phyloP scores from a whole-genome alignment of 2,888 invertebrate species.

The Idaea straminata region DNA sequence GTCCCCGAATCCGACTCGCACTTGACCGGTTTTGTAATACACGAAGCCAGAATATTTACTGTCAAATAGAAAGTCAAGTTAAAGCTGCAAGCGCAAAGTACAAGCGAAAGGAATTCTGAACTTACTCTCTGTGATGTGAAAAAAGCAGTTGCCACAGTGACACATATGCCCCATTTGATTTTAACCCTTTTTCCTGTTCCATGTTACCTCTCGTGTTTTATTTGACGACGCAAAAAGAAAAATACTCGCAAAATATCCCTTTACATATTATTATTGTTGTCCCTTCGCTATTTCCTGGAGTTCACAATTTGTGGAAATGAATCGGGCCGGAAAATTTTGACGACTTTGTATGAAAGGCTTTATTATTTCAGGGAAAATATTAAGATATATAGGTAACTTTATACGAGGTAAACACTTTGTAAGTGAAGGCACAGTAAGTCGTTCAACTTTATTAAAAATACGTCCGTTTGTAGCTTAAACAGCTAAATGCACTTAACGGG shows the following conservation, averaged over 20 bases:
- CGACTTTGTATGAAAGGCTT: not conserved
- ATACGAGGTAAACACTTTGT: too few species aligned
- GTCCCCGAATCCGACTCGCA: too few species aligned
- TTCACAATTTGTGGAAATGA: slow-evolving; percentile 1
- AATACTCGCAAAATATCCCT: not conserved
- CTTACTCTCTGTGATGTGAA: too few species aligned
- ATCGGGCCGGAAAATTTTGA: not conserved
- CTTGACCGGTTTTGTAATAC: too few species aligned
- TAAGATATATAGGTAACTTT: not conserved
- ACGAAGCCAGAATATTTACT: too few species aligned
- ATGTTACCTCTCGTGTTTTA: slow-evolving; percentile 1
- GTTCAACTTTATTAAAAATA: too few species aligned
- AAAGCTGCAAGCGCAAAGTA: too few species aligned
- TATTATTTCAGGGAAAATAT: not conserved
- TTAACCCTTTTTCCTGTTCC: not conserved
- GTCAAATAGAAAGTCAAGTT: too few species aligned
- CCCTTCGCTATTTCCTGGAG: not conserved
- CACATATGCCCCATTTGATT: not conserved
- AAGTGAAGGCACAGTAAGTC: too few species aligned
- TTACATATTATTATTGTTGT: slow-evolving; percentile 1
- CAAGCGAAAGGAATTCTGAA: too few species aligned
- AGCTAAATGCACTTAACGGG: too few species aligned
- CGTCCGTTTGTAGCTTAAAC: too few species aligned
- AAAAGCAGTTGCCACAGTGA: not conserved
- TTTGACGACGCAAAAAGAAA: slow-evolving; percentile 1